Conservation (phyloP, 2,888 invertebrate species). For the Apeira syringaria region DNA sequence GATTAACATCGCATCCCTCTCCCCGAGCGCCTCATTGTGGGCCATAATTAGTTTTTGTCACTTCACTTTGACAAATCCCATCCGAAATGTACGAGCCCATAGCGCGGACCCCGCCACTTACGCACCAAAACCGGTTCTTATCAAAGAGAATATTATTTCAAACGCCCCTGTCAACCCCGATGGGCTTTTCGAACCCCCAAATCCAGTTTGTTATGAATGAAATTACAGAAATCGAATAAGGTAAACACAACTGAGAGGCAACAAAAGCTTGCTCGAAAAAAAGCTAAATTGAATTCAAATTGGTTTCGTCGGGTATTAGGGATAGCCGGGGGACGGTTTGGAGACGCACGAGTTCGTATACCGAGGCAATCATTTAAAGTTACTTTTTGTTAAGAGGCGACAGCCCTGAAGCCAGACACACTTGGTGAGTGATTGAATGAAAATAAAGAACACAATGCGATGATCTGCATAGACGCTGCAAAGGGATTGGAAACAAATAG, state of each 20-base stretch:
- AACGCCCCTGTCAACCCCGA: conserved; percentile 82
- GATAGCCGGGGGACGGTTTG: conserved; percentile 75
- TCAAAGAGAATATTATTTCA: conserved; percentile 84
- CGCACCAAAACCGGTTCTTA: conserved; percentile 71
- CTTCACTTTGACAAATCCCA: conserved; percentile 80
- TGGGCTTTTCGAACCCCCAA: conserved; percentile 78
- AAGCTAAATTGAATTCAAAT: conserved; percentile 84
- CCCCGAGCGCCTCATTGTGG: conserved; percentile 67
- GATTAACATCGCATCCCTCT: conserved; percentile 50
- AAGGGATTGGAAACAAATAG: too few relatives aligned
- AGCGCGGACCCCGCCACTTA: conserved; percentile 70
- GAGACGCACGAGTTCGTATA: conserved; percentile 66
- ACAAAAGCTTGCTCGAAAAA: conserved; percentile 82
- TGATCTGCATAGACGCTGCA: too few relatives aligned
- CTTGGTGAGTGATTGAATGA: conserved; percentile 59
- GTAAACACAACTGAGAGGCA: conserved; percentile 82
- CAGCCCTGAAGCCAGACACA: conserved; percentile 58
- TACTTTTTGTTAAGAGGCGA: conserved; percentile 71
- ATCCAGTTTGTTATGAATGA: conserved; percentile 84
- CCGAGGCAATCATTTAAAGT: conserved; percentile 72
- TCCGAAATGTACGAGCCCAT: conserved; percentile 59
- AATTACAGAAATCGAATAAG: conserved; percentile 84
- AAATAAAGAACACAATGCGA: conserved; percentile 46
- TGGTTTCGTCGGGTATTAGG: conserved; percentile 82
- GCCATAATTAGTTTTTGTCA: conserved; percentile 82